phyloP scores from a whole-genome alignment of 2,113 vertebrate species.

The Takifugu flavidus region DNA sequence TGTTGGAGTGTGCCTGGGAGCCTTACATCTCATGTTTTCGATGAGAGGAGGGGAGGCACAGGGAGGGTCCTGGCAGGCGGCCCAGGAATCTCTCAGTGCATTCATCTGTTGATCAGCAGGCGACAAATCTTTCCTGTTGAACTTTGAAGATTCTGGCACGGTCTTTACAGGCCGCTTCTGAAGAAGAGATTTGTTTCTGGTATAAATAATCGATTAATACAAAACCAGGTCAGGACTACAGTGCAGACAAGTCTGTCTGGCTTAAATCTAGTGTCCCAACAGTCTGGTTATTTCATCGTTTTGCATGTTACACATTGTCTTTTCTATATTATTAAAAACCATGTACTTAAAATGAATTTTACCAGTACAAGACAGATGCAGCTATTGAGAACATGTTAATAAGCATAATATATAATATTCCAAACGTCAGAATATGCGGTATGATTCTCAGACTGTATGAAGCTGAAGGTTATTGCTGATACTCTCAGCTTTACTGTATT shows the following conservation, averaged over 20 bases:
- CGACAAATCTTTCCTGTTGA: slow-evolving; percentile 27
- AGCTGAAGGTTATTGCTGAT: too few relatives aligned
- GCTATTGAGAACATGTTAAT: neutral
- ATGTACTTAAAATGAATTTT: neutral
- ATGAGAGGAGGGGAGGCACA: slow-evolving; percentile 50
- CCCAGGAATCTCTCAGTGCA: slow-evolving; percentile 47
- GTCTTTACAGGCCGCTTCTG: slow-evolving; percentile 14
- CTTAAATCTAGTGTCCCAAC: neutral
- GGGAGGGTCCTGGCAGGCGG: slow-evolving; percentile 30
- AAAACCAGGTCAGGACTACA: neutral
- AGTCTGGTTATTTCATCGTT: neutral
- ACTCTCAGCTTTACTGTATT: neutral
- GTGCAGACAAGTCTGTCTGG: neutral
- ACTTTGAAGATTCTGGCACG: slow-evolving; percentile 20
- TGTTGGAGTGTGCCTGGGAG: slow-evolving; percentile 10
- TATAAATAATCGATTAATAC: neutral
- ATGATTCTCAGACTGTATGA: too few relatives aligned
- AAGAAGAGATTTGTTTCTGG: slow-evolving; percentile 9
- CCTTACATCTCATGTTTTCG: slow-evolving; percentile 87
- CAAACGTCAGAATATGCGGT: neutral
- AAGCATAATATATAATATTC: neutral
- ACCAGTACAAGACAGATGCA: neutral
- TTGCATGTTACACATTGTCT: neutral
- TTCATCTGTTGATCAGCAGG: slow-evolving; percentile 23
- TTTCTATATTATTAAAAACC: too few relatives aligned